Evolutionary conservation across 2,113 vertebrate species (phyloP).

Genomic region (Oncorhynchus gorbuscha): DNA sequence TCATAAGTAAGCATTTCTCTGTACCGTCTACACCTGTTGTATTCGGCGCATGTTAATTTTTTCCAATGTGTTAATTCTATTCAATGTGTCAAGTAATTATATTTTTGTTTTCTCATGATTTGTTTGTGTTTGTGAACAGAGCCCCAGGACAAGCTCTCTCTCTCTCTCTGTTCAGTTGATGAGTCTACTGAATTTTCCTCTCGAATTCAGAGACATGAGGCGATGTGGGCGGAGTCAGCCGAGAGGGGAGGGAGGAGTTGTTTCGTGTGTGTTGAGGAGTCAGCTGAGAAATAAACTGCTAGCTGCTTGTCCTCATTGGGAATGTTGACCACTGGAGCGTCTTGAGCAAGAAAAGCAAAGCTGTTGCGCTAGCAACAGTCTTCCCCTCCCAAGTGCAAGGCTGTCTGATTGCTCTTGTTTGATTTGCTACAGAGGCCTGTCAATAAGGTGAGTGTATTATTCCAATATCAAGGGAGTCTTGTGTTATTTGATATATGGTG

Average conservation of each 20-base stretch:
- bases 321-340: slow-evolving; percentile 60
- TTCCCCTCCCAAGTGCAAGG: not conserved
- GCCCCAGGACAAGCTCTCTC: no score
- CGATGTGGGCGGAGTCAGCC: slow-evolving; percentile 50
- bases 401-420: slow-evolving; percentile 5
- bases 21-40: no score
- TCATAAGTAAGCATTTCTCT: no score
- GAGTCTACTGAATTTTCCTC: not conserved
- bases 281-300: slow-evolving; percentile 64
- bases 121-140: not conserved
- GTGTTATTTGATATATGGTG: not conserved
- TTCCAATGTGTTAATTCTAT: no score
- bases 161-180: no score
- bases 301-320: slow-evolving; percentile 45
- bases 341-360: slow-evolving; percentile 33
- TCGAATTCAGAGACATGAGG: not conserved
- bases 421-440: not conserved
- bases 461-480: not conserved
- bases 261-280: slow-evolving; percentile 29
- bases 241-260: slow-evolving; percentile 56
- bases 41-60: no score
- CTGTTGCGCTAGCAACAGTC: slow-evolving; percentile 17
- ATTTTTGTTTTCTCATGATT: no score
- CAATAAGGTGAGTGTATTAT: slow-evolving; percentile 56
- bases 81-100: no score